Evolutionary conservation across 1,140 invertebrate species (phyloP).

Genomic region (Bathynomus jamesi): DNA sequence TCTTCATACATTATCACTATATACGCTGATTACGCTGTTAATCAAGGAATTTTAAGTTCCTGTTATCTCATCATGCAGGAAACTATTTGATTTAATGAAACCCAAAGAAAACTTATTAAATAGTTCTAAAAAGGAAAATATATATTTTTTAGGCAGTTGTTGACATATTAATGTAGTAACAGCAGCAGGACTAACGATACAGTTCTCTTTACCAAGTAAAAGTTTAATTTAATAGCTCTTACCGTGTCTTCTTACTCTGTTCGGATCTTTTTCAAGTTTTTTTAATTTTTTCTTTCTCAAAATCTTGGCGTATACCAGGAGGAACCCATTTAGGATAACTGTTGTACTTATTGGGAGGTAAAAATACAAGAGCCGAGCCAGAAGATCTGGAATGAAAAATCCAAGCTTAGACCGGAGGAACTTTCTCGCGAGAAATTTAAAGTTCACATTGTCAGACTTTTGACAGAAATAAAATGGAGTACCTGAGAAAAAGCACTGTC

Average conservation of each 20-base stretch:
- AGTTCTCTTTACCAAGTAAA: background rate
- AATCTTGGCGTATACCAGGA: background rate
- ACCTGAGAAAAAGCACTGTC: conserved; percentile 35
- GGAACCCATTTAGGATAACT: background rate
- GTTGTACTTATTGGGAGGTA: background rate
- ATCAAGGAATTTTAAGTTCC: too few relatives aligned
- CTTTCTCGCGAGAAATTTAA: background rate
- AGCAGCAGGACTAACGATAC: too few relatives aligned
- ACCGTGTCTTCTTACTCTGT: background rate
- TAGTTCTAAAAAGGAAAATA: too few relatives aligned
- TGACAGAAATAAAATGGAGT: background rate
- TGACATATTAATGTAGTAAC: too few relatives aligned
- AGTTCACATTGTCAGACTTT: too few relatives aligned
- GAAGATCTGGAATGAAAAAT: background rate
- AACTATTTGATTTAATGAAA: too few relatives aligned
- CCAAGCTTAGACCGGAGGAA: background rate
- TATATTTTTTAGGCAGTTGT: too few relatives aligned
- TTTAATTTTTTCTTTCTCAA: background rate
- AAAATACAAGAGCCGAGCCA: background rate
- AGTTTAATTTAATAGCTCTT: background rate
- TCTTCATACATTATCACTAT: too few relatives aligned
- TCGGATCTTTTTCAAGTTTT: background rate
- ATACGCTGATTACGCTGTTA: too few relatives aligned
- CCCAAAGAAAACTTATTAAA: too few relatives aligned
- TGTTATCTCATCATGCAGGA: too few relatives aligned